Evolutionary conservation across 2,797 vertebrate genomes (phyloP).

Genomic region (Hydrolagus colliei): DNA sequence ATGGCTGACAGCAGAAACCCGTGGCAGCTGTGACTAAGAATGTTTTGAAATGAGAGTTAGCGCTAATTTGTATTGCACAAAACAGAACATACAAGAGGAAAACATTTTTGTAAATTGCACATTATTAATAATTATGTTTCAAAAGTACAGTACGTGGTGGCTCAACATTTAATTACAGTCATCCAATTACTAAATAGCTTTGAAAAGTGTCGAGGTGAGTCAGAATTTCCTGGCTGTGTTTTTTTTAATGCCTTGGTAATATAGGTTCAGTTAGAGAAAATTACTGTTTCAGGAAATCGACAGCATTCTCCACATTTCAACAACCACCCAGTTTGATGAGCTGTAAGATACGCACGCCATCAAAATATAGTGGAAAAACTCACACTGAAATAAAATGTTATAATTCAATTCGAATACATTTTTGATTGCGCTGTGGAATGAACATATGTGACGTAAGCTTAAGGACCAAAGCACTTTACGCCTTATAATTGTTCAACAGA

Average conservation of each 20-base stretch:
- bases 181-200: not conserved
- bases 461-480: no score
- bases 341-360: not conserved
- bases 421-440: no score
- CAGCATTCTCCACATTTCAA: not conserved
- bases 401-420: no score
- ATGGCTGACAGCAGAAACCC: no score
- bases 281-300: not conserved
- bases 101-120: not conserved
- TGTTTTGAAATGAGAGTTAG: no score
- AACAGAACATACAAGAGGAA: not conserved
- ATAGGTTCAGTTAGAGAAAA: no score
- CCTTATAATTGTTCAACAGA: no score
- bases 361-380: not conserved
- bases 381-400: no score
- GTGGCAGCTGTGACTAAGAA: no score
- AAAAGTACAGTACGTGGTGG: not conserved
- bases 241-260: not conserved
- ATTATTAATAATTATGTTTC: not conserved
- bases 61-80: not conserved
- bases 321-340: no score
- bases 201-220: slow-evolving; percentile 12
- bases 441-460: no score
- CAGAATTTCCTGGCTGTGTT: not conserved
- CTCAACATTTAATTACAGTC: not conserved